A percentile compares a stretch with the other conserved stretches of the same genome.
phyloP scores from a whole-genome alignment of 1,140 invertebrate genomes.

The Trigoniulus corallinus region DNA sequence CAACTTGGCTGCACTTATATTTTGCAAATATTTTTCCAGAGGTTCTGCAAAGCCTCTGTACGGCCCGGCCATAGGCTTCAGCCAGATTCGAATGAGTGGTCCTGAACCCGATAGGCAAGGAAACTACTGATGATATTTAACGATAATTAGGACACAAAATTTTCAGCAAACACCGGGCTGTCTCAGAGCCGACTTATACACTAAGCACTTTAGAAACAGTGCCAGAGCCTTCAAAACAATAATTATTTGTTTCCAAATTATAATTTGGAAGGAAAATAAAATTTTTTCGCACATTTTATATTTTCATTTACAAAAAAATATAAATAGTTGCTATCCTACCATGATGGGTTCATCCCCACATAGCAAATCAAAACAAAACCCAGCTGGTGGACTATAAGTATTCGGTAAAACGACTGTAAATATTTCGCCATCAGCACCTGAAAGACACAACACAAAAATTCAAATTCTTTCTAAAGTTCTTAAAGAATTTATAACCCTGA shows the following conservation, averaged over 20 bases:
- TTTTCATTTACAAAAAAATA: not conserved
- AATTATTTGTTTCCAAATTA: not conserved
- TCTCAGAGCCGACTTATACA: too few relatives aligned
- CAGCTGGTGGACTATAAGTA: conserved; percentile 35
- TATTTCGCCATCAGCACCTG: conserved; percentile 20
- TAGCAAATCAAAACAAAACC: conserved; percentile 40
- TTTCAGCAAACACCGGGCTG: too few relatives aligned
- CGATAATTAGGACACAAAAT: too few relatives aligned
- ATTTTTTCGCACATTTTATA: not conserved
- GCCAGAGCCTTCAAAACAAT: not conserved
- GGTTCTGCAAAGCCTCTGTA: too few relatives aligned
- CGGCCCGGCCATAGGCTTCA: too few relatives aligned
- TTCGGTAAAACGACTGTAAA: conserved; percentile 32
- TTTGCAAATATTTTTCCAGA: too few relatives aligned
- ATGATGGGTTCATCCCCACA: conserved; percentile 38
- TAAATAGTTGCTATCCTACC: conserved; percentile 15
- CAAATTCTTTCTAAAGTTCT: not conserved
- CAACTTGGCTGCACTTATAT: too few relatives aligned
- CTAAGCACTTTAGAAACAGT: not conserved
- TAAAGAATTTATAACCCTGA: not conserved
- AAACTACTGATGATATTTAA: too few relatives aligned
- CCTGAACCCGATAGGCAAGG: too few relatives aligned
- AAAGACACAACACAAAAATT: not conserved
- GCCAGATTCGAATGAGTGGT: too few relatives aligned
- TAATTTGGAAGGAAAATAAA: not conserved